These are phyloP conservation scores for Epistrophe eligans DNA, from an alignment of 2,888 invertebrate species.

Conservation along the genomic window DNA sequence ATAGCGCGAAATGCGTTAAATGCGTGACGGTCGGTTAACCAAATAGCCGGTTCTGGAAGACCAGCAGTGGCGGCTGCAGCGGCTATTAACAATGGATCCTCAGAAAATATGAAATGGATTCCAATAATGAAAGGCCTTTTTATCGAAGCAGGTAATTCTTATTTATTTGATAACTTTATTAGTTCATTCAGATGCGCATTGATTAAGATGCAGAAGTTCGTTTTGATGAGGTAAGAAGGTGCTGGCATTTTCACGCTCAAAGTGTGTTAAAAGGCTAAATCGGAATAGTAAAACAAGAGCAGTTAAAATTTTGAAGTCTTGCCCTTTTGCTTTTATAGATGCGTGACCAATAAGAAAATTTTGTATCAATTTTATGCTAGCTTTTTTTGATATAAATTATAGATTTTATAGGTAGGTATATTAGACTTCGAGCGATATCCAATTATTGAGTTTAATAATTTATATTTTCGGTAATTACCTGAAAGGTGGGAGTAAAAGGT, in stretches of 20 bases:
- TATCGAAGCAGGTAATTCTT: slow-evolving; percentile 38
- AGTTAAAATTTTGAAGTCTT: not conserved
- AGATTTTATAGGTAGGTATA: too few species aligned
- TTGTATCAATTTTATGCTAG: not conserved
- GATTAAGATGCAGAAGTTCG: slow-evolving; percentile 46
- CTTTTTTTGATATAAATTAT: too few species aligned
- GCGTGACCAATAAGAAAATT: not conserved
- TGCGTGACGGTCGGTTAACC: slow-evolving; percentile 44
- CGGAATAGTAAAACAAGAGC: not conserved
- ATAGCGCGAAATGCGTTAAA: slow-evolving; percentile 34
- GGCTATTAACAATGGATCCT: slow-evolving; percentile 30
- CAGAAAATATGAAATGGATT: slow-evolving; percentile 44
- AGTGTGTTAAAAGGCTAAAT: slow-evolving; percentile 14
- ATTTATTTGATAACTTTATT: slow-evolving; percentile 70
- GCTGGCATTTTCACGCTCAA: slow-evolving; percentile 48
- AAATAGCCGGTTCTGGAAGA: not conserved
- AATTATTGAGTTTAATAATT: too few species aligned
- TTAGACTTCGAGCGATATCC: too few species aligned
- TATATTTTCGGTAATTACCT: too few species aligned
- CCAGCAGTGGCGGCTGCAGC: not conserved
- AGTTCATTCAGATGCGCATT: slow-evolving; percentile 26
- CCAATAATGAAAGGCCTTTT: slow-evolving; percentile 38
- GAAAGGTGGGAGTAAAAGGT: too few species aligned
- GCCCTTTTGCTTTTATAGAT: not conserved
- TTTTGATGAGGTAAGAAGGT: slow-evolving; percentile 24